Percentiles rank a stretch among this genome's conserved stretches.
phyloP scores from a whole-genome alignment of 2,797 vertebrate genomes.

The Atherinosoma microstoma region DNA sequence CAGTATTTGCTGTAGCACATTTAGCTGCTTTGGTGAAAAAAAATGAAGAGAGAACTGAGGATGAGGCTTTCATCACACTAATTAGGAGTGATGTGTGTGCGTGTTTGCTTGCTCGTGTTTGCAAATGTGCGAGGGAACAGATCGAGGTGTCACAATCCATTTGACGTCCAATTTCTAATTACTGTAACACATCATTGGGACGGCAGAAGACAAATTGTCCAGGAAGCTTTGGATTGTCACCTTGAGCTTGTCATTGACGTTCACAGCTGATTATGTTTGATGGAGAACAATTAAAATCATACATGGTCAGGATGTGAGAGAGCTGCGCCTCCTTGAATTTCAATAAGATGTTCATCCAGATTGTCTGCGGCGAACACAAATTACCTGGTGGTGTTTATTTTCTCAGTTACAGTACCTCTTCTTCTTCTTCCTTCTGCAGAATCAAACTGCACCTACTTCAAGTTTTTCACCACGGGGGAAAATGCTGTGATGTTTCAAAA shows the following conservation, averaged over 20 bases:
- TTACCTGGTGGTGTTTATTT: slow-evolving; percentile 9
- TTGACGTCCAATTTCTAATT: slow-evolving; percentile 55
- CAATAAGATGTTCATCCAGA: slow-evolving; percentile 34
- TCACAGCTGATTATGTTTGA: slow-evolving; percentile 56
- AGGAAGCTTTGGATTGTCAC: slow-evolving; percentile 46
- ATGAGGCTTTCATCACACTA: slow-evolving; percentile 56
- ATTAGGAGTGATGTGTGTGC: slow-evolving; percentile 45
- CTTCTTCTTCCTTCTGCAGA: slow-evolving; percentile 69
- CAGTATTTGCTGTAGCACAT: not conserved
- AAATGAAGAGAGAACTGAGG: not conserved
- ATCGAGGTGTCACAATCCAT: slow-evolving; percentile 55
- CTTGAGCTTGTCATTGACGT: slow-evolving; percentile 57
- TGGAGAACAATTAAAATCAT: slow-evolving; percentile 37
- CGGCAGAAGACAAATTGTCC: slow-evolving; percentile 32
- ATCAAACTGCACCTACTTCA: slow-evolving; percentile 92
- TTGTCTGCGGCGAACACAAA: not conserved
- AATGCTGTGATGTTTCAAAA: slow-evolving; percentile 87
- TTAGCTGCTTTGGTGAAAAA: not conserved
- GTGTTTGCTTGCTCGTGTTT: slow-evolving; percentile 11
- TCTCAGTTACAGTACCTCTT: slow-evolving; percentile 5
- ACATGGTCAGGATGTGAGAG: not conserved
- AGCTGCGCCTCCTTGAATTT: slow-evolving; percentile 27
- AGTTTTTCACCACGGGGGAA: slow-evolving; percentile 92
- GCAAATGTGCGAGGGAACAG: slow-evolving; percentile 32
- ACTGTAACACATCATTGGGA: slow-evolving; percentile 39